Conservation (phyloP, 2,113 vertebrate species). For the Colossoma macropomum region DNA sequence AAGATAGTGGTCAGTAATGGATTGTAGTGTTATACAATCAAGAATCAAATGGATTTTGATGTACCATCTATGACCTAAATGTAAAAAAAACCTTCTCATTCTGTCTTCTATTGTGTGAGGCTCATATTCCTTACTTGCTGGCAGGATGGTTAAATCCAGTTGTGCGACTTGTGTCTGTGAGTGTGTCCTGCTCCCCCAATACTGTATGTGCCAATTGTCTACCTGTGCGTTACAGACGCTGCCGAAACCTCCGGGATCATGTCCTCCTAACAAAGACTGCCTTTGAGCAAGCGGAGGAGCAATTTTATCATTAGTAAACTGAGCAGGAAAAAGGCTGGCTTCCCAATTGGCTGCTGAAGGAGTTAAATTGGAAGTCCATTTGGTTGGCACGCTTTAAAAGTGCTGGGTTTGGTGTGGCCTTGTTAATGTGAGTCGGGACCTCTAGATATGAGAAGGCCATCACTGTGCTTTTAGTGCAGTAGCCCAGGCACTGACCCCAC, state of each 20-base stretch:
- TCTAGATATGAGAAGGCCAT: conserved; percentile 50
- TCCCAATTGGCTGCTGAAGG: conserved; percentile 62
- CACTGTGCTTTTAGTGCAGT: conserved; percentile 56
- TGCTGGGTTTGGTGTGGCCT: conserved; percentile 54
- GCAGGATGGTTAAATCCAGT: conserved; percentile 42
- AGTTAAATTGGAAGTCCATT: conserved; percentile 71
- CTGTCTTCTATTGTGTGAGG: neutral
- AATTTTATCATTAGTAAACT: conserved; percentile 81
- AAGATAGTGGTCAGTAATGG: conserved; percentile 16
- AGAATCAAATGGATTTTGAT: neutral
- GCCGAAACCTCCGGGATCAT: conserved; percentile 69
- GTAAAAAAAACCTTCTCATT: neutral
- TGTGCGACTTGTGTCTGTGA: conserved; percentile 51
- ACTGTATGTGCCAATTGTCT: conserved; percentile 61
- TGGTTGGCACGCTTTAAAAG: conserved; percentile 58
- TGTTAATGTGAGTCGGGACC: conserved; percentile 59
- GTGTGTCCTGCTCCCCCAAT: conserved; percentile 48
- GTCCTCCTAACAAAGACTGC: conserved; percentile 72
- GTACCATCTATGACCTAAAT: neutral
- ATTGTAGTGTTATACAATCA: neutral
- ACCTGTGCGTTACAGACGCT: conserved; percentile 67
- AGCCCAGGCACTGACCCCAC: conserved; percentile 46
- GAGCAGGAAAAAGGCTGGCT: conserved; percentile 73
- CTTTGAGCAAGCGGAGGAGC: conserved; percentile 70
- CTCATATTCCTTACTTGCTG: neutral